Evolutionary conservation across 2,113 vertebrate genomes (phyloP).

Genomic region (Nesoenas mayeri): DNA sequence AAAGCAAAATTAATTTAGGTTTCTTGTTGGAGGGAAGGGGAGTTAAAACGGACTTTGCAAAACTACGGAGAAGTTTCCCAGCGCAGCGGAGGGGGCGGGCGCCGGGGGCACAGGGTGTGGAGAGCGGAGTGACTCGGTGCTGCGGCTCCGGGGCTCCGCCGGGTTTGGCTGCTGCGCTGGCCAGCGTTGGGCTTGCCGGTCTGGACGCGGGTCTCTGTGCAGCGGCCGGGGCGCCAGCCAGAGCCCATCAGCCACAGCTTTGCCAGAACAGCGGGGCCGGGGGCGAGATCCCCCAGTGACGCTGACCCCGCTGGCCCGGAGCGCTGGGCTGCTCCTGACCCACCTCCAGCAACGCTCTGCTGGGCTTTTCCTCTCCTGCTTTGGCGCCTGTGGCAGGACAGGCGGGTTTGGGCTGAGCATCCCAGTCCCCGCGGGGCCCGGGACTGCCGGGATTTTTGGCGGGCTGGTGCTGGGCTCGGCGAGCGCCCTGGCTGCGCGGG

Average conservation of each 20-base stretch:
- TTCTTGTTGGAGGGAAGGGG: not conserved
- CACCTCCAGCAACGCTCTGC: fast-evolving
- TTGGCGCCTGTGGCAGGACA: fast-evolving
- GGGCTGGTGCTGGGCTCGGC: not conserved
- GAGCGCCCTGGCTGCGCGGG: not conserved
- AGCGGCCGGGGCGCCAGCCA: not conserved
- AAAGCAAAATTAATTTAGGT: conserved; percentile 68
- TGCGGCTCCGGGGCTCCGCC: fast-evolving
- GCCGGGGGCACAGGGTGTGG: fast-evolving
- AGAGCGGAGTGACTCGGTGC: too few relatives aligned
- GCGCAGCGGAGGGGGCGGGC: fast-evolving
- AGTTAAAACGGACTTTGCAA: not conserved
- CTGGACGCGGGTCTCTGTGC: fast-evolving
- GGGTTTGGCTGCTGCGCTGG: not conserved
- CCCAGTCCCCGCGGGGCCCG: fast-evolving
- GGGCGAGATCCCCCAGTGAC: fast-evolving
- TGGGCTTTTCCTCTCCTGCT: not conserved
- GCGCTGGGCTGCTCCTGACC: not conserved
- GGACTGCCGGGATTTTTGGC: not conserved
- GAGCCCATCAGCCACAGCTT: fast-evolving
- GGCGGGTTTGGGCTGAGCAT: not conserved
- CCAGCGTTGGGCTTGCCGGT: not conserved
- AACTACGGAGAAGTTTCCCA: not conserved
- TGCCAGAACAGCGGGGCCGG: not conserved
- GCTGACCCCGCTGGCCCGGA: fast-evolving